Evolutionary conservation across 2,888 invertebrate species (phyloP), one percentile per base, ranked within the genome.

Genomic region (Pristionchus entomophagus): DNA sequence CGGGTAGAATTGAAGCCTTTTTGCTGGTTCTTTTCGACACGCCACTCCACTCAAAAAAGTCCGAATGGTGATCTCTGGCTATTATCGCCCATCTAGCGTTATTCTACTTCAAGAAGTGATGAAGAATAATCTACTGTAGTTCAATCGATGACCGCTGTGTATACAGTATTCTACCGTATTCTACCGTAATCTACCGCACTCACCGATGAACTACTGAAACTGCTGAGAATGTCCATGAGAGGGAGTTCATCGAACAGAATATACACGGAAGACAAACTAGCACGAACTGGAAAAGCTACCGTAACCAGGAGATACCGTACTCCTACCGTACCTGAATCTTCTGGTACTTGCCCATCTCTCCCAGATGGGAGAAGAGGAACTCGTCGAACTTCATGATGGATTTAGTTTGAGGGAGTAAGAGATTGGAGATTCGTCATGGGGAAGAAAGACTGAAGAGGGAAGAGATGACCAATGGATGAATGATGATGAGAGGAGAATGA

Each of bases 331-430:
- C 82, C 82, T 82, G 82, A 26, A 82, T 82, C 84, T 84, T 84
- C 84, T 84, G 84, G 51, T 90, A 92, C 86, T 87, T 88, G 53
- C 93, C 92, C 89, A 93, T 93, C 87, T 93, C 93, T 86, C 93
- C 93, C 81, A 93, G 69, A 89, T 93, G 88, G 87, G 90, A 89
- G 88, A 91, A 89, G 19, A 93, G 88, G 41, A 93, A 89, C 65
- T 93, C 93, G 88, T 93, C 93, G 88, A 93, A 93, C 88, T 93
- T 93, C 93, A 93, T 93, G 59, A 26, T 59, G 26, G 26, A n/a
- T n/a, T 41, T 41, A 45, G n/a, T 26, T 29, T 35, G 49, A 8
- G 78, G 49, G 32, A 29, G 51, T 17, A 51, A 32, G 35, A 49
- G 78, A 22, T 22, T 14, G 32, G 29, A 49, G 32, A 29, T 5